Conservation (phyloP, 2,113 vertebrate species). For the human region GRCh38 chr1:50448501-50449000, state of each 20-base stretch:
- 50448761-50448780: not conserved
- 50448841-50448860: not conserved
- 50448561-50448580: not conserved
- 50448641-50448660: not conserved
- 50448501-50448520: not conserved
- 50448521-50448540: not conserved
- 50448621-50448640: not conserved
- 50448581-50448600: not conserved
- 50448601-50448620: not conserved
- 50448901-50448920: slow-evolving; percentile 7
- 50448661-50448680: not conserved
- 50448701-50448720: not conserved
- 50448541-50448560: not conserved
- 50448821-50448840: slow-evolving; percentile 16
- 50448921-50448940: not conserved
- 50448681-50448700: not conserved
- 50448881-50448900: slow-evolving; percentile 24
- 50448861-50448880: not conserved
- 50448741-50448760: slow-evolving; percentile 7
- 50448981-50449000: not conserved
- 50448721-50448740: not conserved
- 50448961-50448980: slow-evolving; percentile 39
- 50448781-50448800: not conserved
- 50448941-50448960: not conserved
- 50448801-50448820: slow-evolving; percentile 27